Evolutionary conservation across 2,113 vertebrate species (phyloP), one percentile per base, ranked within the genome.

Genomic region (Peucedramus taeniatus): DNA sequence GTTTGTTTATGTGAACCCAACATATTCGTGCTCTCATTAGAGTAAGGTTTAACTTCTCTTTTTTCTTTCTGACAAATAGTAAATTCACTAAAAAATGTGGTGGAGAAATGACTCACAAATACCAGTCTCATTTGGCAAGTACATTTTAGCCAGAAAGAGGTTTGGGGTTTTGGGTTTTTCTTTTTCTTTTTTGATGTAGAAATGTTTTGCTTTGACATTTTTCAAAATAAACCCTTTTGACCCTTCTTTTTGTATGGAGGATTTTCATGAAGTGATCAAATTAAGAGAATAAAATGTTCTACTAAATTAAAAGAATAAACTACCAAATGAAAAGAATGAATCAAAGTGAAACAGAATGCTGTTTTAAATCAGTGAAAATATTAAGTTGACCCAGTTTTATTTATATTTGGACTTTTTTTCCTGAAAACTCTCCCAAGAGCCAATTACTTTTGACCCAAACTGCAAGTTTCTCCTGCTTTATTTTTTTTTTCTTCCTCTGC

Each of bases 201-300:
- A 85, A 88, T 93, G 45, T 94, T 95, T 95, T 90, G 70, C 90
- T 93, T 93, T 77, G 75, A 87, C 94, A 65, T 92, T 93, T 95
- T 89, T 94, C 83, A 57, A 86, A 94, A 96, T 74, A 90, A 88
- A 75, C 83, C 93, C 83, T 90, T 74, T 63, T 95, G 94, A 95
- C 96, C 94, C 31, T n/a, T 65, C 59, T 65, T 92, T 59, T 65
- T 68, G 24, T 37, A 47, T 1, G 11, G 33, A 39, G 39, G 69
- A 33, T 57, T 87, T 74, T 87, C 23, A 82, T 75, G 78, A 90
- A 68, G 56, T 40, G 39, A 71, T 70, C 53, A 20, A 57, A 42
- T 42, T 7, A 54, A 45, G 63, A 33, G 88, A 96, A 90, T 42
- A 92, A 83, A 96, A 94, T 83, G 83, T 94, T 90, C 83, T 83